phyloP scores from a whole-genome alignment of 2,113 vertebrate genomes.

The Callipepla californica region DNA sequence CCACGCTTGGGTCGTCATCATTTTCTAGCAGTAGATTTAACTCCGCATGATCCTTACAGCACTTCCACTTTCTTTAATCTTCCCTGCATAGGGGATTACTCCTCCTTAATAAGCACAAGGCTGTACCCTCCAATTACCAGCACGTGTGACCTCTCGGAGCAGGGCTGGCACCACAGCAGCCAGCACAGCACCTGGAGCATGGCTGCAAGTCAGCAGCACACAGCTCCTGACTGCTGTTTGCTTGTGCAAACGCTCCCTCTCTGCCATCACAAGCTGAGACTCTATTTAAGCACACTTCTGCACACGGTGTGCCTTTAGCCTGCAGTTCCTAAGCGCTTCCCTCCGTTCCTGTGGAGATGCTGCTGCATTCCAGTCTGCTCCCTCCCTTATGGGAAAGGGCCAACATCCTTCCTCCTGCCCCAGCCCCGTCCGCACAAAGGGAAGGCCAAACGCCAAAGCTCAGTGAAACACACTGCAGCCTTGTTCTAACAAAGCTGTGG shows the following conservation, averaged over 20 bases:
- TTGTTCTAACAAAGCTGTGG: neutral
- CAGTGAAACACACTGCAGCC: rapidly evolving
- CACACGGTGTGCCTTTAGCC: neutral
- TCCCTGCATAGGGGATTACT: neutral
- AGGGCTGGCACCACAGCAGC: neutral
- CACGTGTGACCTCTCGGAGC: rapidly evolving
- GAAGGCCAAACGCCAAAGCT: rapidly evolving
- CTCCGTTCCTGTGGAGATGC: neutral
- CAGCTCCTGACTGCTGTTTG: neutral
- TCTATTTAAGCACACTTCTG: neutral
- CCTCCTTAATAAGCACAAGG: rapidly evolving
- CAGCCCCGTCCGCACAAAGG: rapidly evolving
- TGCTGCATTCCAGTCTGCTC: neutral
- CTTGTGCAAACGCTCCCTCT: neutral
- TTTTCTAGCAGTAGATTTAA: neutral
- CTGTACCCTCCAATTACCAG: rapidly evolving
- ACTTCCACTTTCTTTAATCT: neutral
- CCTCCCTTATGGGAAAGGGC: neutral
- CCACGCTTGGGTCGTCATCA: neutral
- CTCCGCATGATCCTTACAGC: rapidly evolving
- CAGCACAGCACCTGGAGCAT: rapidly evolving
- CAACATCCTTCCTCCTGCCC: rapidly evolving
- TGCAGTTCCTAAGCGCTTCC: neutral
- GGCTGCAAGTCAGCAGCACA: rapidly evolving
- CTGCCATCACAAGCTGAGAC: neutral